Evolutionary conservation across 2,797 vertebrate genomes (phyloP), one percentile per base, ranked within the genome.

Genomic region (Oreochromis mossambicus): DNA sequence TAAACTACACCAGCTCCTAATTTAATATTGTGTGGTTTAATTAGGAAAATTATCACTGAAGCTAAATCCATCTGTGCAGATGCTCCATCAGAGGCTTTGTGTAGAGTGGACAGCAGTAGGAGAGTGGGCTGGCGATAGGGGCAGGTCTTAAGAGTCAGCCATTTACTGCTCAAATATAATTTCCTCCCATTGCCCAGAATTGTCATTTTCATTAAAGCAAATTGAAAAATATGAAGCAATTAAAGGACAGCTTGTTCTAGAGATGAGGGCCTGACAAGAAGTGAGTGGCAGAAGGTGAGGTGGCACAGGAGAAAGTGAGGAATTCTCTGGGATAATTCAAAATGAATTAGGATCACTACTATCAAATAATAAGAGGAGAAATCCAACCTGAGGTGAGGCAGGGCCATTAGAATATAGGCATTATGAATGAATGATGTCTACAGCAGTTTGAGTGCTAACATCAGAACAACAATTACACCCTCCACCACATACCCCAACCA

Each of bases 1-100:
- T 94, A 95, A 95, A 95, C 89, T 84, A 92, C 89, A 84, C 79
- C 73, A 66, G 82, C 76, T 91, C 91, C 89, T 95, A 96, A 96
- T 96, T 96, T 95, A 96, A 96, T 95, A 91, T 92, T 93, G 87
- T 94, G 93, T 86, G 85, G 92, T 94, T 96, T 95, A 96, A 96
- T 96, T 95, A 96, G 84, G 84, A 93, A 95, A 93, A 94, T 94
- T 92, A 92, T 95, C 93, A 92, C 87, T 86, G 87, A 92, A 88
- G 92, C 83, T 92, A 92, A 94, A 94, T 92, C 92, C 91, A 90
- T 95, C 91, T 91, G 92, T 92, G 90, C 94, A 94, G 90, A 94
- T 95, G 88, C 88, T 94, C 85, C 86, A 87, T 79, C 78, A 32
- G 77, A 82, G 88, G 77, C 80, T 89, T 88, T 89, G 54, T 79